Evolutionary conservation across 2,888 invertebrate species (phyloP).

Genomic region (Aplocera efformata): DNA sequence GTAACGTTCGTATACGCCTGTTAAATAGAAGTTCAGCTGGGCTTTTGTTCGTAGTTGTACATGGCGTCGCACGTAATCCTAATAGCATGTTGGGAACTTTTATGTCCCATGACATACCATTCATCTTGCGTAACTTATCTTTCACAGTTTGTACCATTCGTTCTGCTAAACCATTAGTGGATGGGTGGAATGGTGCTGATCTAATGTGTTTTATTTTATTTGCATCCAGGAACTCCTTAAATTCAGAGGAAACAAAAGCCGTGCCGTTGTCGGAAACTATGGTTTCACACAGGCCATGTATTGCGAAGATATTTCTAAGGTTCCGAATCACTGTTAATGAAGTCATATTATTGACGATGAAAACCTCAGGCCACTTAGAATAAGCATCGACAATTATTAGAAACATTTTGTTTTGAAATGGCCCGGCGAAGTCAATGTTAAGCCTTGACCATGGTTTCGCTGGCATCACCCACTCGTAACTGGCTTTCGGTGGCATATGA

Average conservation of each 20-base stretch:
- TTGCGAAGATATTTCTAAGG: not conserved
- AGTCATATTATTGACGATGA: too few relatives aligned
- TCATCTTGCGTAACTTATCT: not conserved
- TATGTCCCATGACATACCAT: slow-evolving; percentile 1
- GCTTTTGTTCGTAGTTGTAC: too few relatives aligned
- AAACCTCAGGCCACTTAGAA: not conserved
- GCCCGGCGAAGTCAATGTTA: not conserved
- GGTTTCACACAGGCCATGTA: not conserved
- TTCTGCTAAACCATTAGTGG: too few relatives aligned
- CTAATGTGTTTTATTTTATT: too few relatives aligned
- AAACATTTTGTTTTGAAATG: too few relatives aligned
- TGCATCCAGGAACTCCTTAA: not conserved
- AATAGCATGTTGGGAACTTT: not conserved
- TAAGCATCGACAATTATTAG: not conserved
- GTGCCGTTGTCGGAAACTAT: too few relatives aligned
- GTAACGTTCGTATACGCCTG: too few relatives aligned
- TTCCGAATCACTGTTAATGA: not conserved
- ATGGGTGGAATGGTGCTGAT: not conserved
- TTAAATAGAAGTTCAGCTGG: too few relatives aligned
- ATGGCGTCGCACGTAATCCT: not conserved
- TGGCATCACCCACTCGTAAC: not conserved
- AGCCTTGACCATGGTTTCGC: not conserved
- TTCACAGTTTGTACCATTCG: not conserved
- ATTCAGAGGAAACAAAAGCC: not conserved
- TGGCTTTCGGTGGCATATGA: not conserved